Base-by-base conservation (phyloP, 2,797 vertebrate species). In the Coranthus polyacanthus region DNA sequence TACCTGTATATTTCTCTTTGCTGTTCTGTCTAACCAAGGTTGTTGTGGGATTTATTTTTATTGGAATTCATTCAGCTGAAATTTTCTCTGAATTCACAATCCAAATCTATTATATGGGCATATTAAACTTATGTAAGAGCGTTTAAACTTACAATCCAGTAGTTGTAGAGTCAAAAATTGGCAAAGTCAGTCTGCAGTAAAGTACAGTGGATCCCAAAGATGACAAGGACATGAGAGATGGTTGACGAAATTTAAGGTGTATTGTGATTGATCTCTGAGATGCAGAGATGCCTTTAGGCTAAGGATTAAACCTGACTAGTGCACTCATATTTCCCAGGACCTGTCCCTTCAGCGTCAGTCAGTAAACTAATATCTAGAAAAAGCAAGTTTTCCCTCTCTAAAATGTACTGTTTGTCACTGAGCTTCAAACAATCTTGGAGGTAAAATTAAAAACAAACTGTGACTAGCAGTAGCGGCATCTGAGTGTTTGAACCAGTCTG, bases 11-110 rank as follows among this genome's bases (percentile, higher is more conserved):
- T 71, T 73, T 71, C 22, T 68, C n/a, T 24, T 52, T 58, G 39
- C 38, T 53, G 43, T 64, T 45, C 72, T 68, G 49, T 73, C 13
- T 7, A 42, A 62, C 67, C 47, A 51, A 49, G 57, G 29, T 51
- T 54, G 47, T 63, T 66, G 34, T 78, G 68, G 68, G 66, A 84
- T 79, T 83, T 79, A 34, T 58, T 80, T 78, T 81, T 83, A 85
- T 86, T 82, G 75, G 79, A 88, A 83, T 86, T 81, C 24, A 62
- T 44, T 70, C 61, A 24, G 41, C 6, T 1, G 49, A 82, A 79
- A 72, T 37, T 45, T 55, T 81, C 56, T 59, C 46, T 66, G 47
- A 81, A 82, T 80, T 78, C 32, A 37, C 32, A 81, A 75, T 72
- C 75, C 52, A 77, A 57, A 71, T 70, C 21, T 67, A 17, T 49